phyloP scores from a whole-genome alignment of 2,797 vertebrate species.

The Chelon auratus region DNA sequence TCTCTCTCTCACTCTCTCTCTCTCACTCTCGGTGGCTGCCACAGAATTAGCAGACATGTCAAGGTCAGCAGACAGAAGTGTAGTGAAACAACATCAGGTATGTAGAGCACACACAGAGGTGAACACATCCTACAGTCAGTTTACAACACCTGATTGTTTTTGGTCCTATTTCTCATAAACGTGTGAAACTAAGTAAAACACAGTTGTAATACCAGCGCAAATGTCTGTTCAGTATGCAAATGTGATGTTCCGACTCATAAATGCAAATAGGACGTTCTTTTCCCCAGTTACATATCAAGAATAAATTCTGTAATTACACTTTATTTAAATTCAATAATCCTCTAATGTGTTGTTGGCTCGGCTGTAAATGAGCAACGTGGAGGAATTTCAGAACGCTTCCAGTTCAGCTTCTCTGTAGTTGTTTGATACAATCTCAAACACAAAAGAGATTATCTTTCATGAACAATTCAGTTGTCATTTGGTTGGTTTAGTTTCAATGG shows the following conservation, averaged over 20 bases:
- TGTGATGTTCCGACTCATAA: slow-evolving; percentile 45
- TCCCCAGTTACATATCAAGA: slow-evolving; percentile 46
- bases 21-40: slow-evolving; percentile 21
- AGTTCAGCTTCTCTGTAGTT: slow-evolving; percentile 6
- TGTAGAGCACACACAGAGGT: slow-evolving; percentile 63
- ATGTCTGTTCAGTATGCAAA: slow-evolving; percentile 28
- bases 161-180: not conserved
- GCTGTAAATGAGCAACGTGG: slow-evolving; percentile 49
- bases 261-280: slow-evolving; percentile 51
- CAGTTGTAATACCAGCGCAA: slow-evolving; percentile 47
- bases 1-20: slow-evolving; percentile 7
- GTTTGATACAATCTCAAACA: slow-evolving; percentile 1
- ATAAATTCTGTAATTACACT: slow-evolving; percentile 52
- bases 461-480: not conserved
- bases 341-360: slow-evolving; percentile 41
- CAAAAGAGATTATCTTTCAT: slow-evolving; percentile 8
- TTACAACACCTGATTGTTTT: not conserved
- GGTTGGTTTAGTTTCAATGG: not conserved
- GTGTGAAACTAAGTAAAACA: slow-evolving; percentile 20
- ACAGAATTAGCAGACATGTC: slow-evolving; percentile 50
- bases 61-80: slow-evolving; percentile 70
- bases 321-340: slow-evolving; percentile 57
- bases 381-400: slow-evolving; percentile 30
- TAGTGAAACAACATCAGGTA: slow-evolving; percentile 60
- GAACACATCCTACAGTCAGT: slow-evolving; percentile 46